phyloP scores from a whole-genome alignment of 2,113 vertebrate genomes.

The Chaetorhynchus papuensis region DNA sequence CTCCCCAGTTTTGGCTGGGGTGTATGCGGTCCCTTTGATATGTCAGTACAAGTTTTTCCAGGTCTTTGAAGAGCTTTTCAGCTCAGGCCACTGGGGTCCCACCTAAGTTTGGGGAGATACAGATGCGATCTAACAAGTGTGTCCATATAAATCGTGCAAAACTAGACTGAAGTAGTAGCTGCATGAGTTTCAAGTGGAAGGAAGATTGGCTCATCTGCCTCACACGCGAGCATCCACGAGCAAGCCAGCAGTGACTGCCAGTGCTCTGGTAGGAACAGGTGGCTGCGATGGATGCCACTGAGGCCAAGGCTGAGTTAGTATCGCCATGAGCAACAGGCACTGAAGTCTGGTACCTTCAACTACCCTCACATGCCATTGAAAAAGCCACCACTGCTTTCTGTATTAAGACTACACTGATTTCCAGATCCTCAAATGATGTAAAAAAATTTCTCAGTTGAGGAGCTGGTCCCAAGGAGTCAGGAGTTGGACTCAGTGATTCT shows the following conservation, averaged over 20 bases:
- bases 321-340: neutral
- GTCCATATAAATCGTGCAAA: neutral
- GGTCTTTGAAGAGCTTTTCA: neutral
- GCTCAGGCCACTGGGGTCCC: neutral
- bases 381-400: neutral
- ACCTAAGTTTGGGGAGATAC: neutral
- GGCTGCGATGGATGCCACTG: neutral
- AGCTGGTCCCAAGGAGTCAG: neutral
- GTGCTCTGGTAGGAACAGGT: neutral
- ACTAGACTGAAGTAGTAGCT: neutral
- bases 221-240: neutral
- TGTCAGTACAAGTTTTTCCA: neutral
- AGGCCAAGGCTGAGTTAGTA: neutral
- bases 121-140: rapidly evolving
- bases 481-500: neutral
- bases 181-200: neutral
- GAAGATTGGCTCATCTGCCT: neutral
- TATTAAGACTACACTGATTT: neutral
- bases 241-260: neutral
- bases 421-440: neutral
- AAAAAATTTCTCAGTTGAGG: neutral
- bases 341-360: neutral
- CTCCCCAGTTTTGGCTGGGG: neutral
- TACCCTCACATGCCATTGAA: neutral
- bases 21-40: neutral